Evolutionary conservation across 2,888 invertebrate genomes (phyloP), one percentile per base, ranked within the genome.

Genomic region (Bombyx huttoni): DNA sequence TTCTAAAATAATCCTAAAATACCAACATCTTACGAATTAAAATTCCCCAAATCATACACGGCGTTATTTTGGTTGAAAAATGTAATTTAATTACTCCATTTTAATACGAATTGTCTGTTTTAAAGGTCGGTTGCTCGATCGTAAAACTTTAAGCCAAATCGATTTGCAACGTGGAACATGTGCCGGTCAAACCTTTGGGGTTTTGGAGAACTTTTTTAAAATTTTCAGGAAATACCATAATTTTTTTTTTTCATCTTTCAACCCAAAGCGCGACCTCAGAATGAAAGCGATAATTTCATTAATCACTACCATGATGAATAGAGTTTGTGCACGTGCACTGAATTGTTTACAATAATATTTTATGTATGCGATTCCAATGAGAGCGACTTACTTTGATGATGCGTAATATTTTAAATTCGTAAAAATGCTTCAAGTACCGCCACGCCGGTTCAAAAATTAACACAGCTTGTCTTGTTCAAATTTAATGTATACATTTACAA

Each of bases 301-400:
- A 12, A 5, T 10, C 7, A 8, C 7, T 9, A 35, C 35, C 35
- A 65, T 68, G 67, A 68, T 75, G 73, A 75, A 62, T 74, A 74
- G 75, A 64, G 67, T 56, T 60, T 58, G 67, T 70, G 73, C 78
- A 77, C 83, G 78, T 81, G 81, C 76, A 75, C 68, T 54, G 57
- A 68, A 74, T 75, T 85, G 82, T 85, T 84, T 84, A 85, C 80
- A 77, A 71, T 67, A 75, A 68, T 70, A 69, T 74, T 73, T 76
- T 76, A 76, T 75, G 78, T 79, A 79, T 40, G 5, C 9, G 40
- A 40, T 40, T 40, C 40, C 12, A 40, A 1, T 6, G 40, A 40
- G 3, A 0, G 5, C 24, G 24, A 24, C 24, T 24, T 24, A 24
- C 24, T 24, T 24, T 24, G 24, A 24, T n/a, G n/a, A n/a, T n/a